Evolutionary conservation across 2,113 vertebrate species (phyloP), one percentile per base, ranked within the genome.

Genomic region (Cyrtonyx montezumae): DNA sequence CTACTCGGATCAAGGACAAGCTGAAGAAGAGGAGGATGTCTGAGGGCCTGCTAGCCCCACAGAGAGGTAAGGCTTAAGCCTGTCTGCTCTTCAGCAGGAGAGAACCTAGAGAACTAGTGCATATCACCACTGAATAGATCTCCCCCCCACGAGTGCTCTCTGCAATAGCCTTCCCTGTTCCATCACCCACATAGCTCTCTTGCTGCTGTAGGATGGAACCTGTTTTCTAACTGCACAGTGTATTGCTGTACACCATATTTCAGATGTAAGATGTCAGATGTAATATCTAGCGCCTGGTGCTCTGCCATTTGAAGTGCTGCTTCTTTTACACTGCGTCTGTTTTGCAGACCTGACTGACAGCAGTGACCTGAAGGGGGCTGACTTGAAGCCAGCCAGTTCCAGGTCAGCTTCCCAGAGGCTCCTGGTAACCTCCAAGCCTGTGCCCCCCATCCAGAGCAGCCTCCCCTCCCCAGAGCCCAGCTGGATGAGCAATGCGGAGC

Each of bases 21-120:
- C 92, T 96, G 66, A 97, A 97, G 84, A 96, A 49, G 18, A 93
- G 96, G 59, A 96, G 74, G 42, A 93, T 97, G 40, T 97, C 97
- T 0, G 96, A 97, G 40, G 87, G 91, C 30, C 36, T 93, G 30
- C 53, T 51, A 30, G 48, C 61, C 3, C 90, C 93, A 19, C 78
- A 65, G 7, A 76, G 8, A 87, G 97, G 97, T 96, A 83, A 87
- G 94, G 82, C 3, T 1, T 17, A 17, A 80, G 13, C 51, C 48
- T 68, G n/a, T 2, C 22, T 0, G 0, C 26, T 74, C 28, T 71
- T 23, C 6, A 49, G 37, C 0, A 3, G 37, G 62, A 53, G 22
- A n/a, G n/a, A 79, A 36, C 16, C 21, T 15, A 26, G 81, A 70
- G 32, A 85, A 23, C 51, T 56, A 46, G 48, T 0, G 4, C 30